phyloP scores from a whole-genome alignment of 2,113 vertebrate species.

The Halichoeres trimaculatus region DNA sequence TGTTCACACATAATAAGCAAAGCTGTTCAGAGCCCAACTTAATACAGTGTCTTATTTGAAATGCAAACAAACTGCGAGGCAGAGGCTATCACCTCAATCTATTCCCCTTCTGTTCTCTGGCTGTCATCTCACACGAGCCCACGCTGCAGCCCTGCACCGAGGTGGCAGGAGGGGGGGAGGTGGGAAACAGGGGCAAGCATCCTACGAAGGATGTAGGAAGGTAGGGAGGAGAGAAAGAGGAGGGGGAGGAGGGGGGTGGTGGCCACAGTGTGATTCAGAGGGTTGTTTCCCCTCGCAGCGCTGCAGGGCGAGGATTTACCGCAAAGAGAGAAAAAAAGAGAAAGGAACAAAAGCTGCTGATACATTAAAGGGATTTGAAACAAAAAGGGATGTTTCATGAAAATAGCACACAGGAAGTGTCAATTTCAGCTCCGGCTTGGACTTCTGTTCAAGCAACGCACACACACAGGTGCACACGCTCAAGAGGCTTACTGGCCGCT shows the following conservation, averaged over 20 bases:
- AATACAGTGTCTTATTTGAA: constrained; percentile 73
- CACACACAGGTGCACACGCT: constrained; percentile 1
- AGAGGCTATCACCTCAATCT: constrained; percentile 75
- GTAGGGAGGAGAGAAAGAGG: too few relatives aligned
- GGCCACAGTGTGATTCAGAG: constrained; percentile 70
- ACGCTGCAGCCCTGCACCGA: constrained; percentile 56
- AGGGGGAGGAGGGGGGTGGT: neutral
- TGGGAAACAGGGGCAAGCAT: neutral
- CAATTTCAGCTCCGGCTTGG: constrained; percentile 41
- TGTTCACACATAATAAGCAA: constrained; percentile 68
- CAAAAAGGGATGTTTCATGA: constrained; percentile 45
- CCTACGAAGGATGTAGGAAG: neutral
- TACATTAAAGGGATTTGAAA: constrained; percentile 51
- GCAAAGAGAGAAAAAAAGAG: constrained; percentile 40
- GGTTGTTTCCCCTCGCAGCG: constrained; percentile 66
- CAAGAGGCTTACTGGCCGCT: constrained; percentile 35
- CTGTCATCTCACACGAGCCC: constrained; percentile 62
- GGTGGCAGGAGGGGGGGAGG: neutral
- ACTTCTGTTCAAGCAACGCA: constrained; percentile 25
- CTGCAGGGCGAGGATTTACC: constrained; percentile 70
- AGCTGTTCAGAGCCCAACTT: constrained; percentile 64
- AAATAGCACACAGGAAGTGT: constrained; percentile 68
- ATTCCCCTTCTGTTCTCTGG: constrained; percentile 65
- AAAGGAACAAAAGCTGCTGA: constrained; percentile 60
- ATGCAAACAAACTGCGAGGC: constrained; percentile 77